A percentile compares a stretch with the other conserved stretches of the same genome.
Conservation (phyloP, 2,888 invertebrate species). For the Xanthorhoe spadicearia region DNA sequence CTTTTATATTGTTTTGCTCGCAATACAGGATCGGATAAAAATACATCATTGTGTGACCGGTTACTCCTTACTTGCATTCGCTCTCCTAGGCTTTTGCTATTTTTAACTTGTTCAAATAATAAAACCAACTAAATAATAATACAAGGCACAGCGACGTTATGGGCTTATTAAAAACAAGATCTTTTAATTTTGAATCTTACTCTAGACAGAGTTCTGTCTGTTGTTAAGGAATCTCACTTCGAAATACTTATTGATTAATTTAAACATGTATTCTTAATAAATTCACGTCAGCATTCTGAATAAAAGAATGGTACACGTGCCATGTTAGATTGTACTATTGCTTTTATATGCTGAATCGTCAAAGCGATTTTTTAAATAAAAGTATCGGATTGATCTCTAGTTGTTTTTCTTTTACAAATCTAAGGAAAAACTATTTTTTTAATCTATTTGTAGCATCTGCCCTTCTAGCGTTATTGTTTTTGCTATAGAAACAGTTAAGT, state of each 20-base stretch:
- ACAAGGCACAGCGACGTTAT: background rate
- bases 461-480: background rate
- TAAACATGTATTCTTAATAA: too few relatives aligned
- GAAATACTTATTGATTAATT: too few relatives aligned
- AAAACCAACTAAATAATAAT: background rate
- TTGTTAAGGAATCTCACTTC: too few relatives aligned
- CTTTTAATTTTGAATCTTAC: background rate
- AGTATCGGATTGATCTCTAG: slow-evolving; percentile 11
- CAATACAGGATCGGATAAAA: background rate
- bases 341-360: background rate
- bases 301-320: background rate
- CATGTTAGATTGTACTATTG: background rate
- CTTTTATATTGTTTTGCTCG: slow-evolving; percentile 6
- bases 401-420: slow-evolving; percentile 22
- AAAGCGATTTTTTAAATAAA: background rate
- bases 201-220: too few relatives aligned
- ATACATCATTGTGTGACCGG: background rate
- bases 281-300: background rate
- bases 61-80: background rate
- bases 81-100: slow-evolving; percentile 4
- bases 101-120: slow-evolving; percentile 1
- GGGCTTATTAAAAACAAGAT: background rate
- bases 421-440: slow-evolving; percentile 12
- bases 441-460: background rate
- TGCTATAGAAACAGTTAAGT: too few relatives aligned